Evolutionary conservation across 2,797 vertebrate genomes (phyloP).

Genomic region (Vireo griseus): DNA sequence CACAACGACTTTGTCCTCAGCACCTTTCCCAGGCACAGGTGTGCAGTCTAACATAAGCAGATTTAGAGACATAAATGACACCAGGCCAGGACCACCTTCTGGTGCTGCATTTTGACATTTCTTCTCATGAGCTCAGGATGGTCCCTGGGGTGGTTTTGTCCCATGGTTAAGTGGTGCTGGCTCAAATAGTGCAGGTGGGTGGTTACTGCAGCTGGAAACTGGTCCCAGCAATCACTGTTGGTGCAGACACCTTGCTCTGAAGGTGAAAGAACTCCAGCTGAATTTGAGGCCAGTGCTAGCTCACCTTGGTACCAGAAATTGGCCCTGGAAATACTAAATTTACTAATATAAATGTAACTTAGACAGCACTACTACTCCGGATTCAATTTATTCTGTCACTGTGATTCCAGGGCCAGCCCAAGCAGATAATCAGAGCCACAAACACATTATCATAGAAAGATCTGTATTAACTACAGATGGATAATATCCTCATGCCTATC

Average conservation of each 20-base stretch:
- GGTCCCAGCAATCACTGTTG: neutral
- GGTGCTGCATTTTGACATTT: neutral
- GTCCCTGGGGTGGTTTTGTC: neutral
- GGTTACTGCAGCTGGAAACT: neutral
- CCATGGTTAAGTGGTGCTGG: neutral
- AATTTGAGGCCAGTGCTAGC: neutral
- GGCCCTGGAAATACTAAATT: neutral
- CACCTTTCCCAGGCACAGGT: neutral
- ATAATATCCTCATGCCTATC: neutral
- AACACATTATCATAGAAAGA: neutral
- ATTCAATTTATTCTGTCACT: neutral
- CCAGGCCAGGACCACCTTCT: neutral
- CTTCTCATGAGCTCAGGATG: neutral
- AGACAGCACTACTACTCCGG: neutral
- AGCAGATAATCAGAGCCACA: neutral
- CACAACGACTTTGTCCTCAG: neutral
- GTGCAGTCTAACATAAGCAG: neutral
- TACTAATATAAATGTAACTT: neutral
- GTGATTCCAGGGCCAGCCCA: neutral
- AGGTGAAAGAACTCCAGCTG: neutral
- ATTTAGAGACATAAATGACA: neutral
- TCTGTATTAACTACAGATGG: neutral
- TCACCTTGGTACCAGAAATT: neutral
- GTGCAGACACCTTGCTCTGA: neutral
- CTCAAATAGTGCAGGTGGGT: neutral